Evolutionary conservation across 2,888 invertebrate genomes (phyloP).

Genomic region (Caenorhabditis sinica): DNA sequence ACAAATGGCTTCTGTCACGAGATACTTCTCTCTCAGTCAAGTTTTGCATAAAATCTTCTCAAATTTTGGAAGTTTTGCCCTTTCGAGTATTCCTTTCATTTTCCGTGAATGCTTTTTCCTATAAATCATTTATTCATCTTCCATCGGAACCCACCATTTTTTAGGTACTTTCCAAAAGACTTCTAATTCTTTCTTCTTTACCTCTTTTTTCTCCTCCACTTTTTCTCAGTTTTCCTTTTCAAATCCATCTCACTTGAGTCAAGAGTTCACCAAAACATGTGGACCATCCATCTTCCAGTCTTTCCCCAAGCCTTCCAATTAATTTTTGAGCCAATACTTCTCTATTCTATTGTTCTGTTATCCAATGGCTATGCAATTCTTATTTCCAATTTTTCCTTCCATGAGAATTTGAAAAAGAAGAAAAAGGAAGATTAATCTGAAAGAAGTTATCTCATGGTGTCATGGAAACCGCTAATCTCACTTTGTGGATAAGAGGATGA

Average conservation of each 20-base stretch:
- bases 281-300: slow-evolving; percentile 11
- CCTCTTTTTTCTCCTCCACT: background rate
- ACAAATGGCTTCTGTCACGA: slow-evolving; percentile 32
- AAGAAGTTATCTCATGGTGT: background rate
- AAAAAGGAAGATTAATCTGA: background rate
- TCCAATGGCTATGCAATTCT: slow-evolving; percentile 31
- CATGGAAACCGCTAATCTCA: slow-evolving; percentile 4
- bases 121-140: slow-evolving; percentile 23
- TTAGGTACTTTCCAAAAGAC: background rate
- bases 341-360: slow-evolving; percentile 4
- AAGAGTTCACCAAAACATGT: slow-evolving; percentile 16
- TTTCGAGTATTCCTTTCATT: background rate
- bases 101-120: background rate
- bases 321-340: slow-evolving; percentile 44
- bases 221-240: slow-evolving; percentile 7
- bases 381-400: background rate
- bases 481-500: background rate
- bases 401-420: background rate
- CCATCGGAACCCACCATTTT: background rate
- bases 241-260: slow-evolving; percentile 26
- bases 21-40: slow-evolving; percentile 5
- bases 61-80: background rate
- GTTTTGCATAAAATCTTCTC: slow-evolving; percentile 10
- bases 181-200: background rate
- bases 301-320: slow-evolving; percentile 30